These are phyloP conservation scores for Conus canariensis DNA, from an alignment of 2,888 invertebrate species.

Conservation along the genomic window DNA sequence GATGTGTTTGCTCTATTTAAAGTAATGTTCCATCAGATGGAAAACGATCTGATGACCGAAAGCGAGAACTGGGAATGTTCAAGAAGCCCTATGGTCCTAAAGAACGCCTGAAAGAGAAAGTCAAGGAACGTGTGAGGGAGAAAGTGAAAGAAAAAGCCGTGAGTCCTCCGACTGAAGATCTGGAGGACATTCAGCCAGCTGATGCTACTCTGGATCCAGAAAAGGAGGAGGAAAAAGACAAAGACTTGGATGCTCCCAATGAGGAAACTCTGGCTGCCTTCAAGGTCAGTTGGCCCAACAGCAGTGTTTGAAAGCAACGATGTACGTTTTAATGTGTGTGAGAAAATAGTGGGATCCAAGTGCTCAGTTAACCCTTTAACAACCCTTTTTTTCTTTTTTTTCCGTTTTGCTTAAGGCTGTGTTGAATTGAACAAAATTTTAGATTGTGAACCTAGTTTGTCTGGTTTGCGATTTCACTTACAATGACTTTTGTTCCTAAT, in stretches of 20 bases:
- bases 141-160: conserved; percentile 29
- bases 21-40: conserved; percentile 39
- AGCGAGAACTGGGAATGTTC: background rate
- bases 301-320: background rate
- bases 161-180: conserved; percentile 26
- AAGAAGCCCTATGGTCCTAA: background rate
- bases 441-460: too few species aligned
- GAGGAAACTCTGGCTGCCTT: conserved; percentile 51
- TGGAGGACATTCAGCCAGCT: conserved; percentile 34
- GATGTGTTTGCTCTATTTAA: too few species aligned
- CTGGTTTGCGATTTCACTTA: too few species aligned
- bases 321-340: conserved; percentile 3
- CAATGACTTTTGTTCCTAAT: too few species aligned
- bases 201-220: conserved; percentile 1
- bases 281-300: conserved; percentile 43
- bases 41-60: conserved; percentile 23
- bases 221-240: conserved; percentile 30
- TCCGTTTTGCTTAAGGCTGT: too few species aligned
- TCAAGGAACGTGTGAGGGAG: conserved; percentile 14
- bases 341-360: background rate
- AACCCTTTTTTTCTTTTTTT: too few species aligned
- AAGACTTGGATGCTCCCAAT: conserved; percentile 45
- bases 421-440: too few species aligned
- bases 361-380: too few species aligned
- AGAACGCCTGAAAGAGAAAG: background rate